Evolutionary conservation across 1,140 invertebrate genomes (phyloP), one percentile per base, ranked within the genome.

Genomic region (Riptortus pedestris): DNA sequence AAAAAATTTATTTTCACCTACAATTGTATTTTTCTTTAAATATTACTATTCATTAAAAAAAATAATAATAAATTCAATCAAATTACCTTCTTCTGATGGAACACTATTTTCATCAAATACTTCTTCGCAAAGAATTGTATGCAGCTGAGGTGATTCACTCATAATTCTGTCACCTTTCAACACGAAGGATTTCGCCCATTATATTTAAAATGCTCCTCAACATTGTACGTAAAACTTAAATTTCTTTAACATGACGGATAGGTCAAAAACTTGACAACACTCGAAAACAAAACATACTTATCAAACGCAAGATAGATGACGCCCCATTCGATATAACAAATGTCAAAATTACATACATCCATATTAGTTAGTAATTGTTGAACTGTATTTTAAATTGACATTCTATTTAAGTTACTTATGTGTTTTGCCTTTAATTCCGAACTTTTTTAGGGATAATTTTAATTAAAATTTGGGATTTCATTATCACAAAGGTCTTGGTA

Each of bases 91-190:
- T 65, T 83, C 80, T 18, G 86, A 87, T 60, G 87, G 86, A 71
- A 85, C 81, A 70, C 85, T 88, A 63, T 83, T 81, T 76, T 87
- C 87, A 74, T 89, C 86, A 74, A 89, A 90, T 60, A 89, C 80
- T 76, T 89, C 87, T 74, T 85, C 80, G 75, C 87, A 89, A 65
- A 86, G 81, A 67, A 88, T 79, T 24, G 82, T 81, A n/a, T 59
- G 47, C 16, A 55, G 1, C 26, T 58, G 24, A 59, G 47, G 65
- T 27, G 65, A 47, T 18, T 58, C 52, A 59, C 52, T 63, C 65
- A 62, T 63, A 48, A 12, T 66, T 48, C 51, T 31, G 33, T 62
- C 47, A 62, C 61, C 65, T 63, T 62, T 62, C 38, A 26, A 62
- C 60, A 57, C 60, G 65, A 47, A 38, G 62, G 14, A 62, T 66